Conservation (phyloP, 2,888 invertebrate species). For the Diaphora mendica region DNA sequence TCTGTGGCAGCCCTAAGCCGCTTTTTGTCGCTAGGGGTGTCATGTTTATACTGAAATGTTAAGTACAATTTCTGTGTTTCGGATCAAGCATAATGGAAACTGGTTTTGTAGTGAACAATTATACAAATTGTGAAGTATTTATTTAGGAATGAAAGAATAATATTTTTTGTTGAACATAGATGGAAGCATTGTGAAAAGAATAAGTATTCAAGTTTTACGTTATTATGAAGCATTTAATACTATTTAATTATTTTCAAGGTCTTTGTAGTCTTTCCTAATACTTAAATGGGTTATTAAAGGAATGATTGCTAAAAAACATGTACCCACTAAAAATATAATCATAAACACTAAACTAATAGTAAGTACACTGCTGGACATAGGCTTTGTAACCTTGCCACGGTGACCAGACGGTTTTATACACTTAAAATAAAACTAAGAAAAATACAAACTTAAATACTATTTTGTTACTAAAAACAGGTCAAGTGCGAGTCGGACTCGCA, state of each 20-base stretch:
- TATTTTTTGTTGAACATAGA: constrained; percentile 19
- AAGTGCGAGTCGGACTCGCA: no score
- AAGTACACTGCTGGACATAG: no score
- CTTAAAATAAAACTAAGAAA: no score
- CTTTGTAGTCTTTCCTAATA: not conserved
- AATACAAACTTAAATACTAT: no score
- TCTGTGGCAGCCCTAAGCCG: constrained; percentile 66
- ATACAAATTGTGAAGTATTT: constrained; percentile 18
- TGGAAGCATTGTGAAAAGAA: constrained; percentile 7
- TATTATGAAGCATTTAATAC: not conserved
- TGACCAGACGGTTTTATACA: no score
- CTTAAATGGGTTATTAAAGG: no score
- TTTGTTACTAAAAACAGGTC: no score
- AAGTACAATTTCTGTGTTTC: constrained; percentile 35
- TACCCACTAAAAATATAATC: no score
- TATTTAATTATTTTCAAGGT: not conserved
- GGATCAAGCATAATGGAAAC: constrained; percentile 22
- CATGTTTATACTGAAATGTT: constrained; percentile 45
- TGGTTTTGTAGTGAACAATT: constrained; percentile 22
- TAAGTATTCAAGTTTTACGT: not conserved
- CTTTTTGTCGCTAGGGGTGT: constrained; percentile 50
- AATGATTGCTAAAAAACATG: no score
- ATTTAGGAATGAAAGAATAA: constrained; percentile 9
- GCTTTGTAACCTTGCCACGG: no score
- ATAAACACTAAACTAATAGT: no score